Percentiles rank a stretch among this genome's conserved stretches.
Conservation (phyloP, 2,888 invertebrate genomes). For the Melieria crassipennis region DNA sequence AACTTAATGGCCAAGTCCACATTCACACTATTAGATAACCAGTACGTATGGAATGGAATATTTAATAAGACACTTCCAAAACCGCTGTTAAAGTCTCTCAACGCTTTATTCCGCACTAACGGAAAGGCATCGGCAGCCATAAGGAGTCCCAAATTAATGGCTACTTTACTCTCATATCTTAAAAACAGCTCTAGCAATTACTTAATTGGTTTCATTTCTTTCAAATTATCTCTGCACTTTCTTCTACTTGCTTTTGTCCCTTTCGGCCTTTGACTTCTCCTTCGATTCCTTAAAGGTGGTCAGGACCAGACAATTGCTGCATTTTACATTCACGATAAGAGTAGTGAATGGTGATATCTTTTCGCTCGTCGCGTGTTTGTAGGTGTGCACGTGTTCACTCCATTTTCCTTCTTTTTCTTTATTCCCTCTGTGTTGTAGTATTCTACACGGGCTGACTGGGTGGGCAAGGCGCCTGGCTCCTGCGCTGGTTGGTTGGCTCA, state of each 20-base stretch:
- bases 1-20: no score
- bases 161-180: slow-evolving; percentile 29
- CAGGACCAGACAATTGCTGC: not conserved
- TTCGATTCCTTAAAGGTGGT: slow-evolving; percentile 18
- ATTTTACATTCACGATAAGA: not conserved
- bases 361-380: not conserved
- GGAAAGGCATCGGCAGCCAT: no score
- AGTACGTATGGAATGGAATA: no score
- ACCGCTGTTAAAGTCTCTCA: no score
- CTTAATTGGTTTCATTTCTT: slow-evolving; percentile 54
- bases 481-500: slow-evolving; percentile 34
- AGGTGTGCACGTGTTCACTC: not conserved
- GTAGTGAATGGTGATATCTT: not conserved
- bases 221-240: not conserved
- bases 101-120: no score
- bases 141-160: slow-evolving; percentile 20
- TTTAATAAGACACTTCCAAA: no score
- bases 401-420: slow-evolving; percentile 4
- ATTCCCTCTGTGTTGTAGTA: no score
- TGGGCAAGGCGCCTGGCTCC: no score
- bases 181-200: slow-evolving; percentile 50
- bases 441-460: no score
- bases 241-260: slow-evolving; percentile 10
- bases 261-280: not conserved
- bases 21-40: no score